phyloP scores from a whole-genome alignment of 1,140 invertebrate species.

The Zaprionus capensis region DNA sequence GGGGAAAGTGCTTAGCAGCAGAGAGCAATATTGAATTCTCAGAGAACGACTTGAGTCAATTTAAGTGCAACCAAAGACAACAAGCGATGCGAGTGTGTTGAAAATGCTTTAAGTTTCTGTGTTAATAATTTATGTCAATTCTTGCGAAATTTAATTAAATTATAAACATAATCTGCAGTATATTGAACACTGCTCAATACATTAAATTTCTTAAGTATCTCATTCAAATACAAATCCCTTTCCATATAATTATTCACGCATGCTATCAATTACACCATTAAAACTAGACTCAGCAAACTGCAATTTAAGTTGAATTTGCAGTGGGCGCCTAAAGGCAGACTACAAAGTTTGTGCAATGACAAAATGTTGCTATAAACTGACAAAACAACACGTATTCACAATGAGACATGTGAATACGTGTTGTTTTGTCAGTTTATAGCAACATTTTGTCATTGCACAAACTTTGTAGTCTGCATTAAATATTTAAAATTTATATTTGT shows the following conservation, averaged over 20 bases:
- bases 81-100: neutral
- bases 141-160: neutral
- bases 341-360: neutral
- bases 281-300: neutral
- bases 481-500: slow-evolving; percentile 16
- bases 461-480: slow-evolving; percentile 9
- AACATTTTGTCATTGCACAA: neutral
- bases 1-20: slow-evolving; percentile 9
- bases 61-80: slow-evolving; percentile 9
- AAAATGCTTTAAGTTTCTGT: neutral
- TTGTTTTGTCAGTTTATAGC: neutral
- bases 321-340: slow-evolving; percentile 24
- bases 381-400: neutral
- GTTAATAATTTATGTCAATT: neutral
- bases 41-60: slow-evolving; percentile 3
- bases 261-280: neutral
- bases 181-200: no score
- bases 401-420: no score
- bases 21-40: slow-evolving; percentile 27
- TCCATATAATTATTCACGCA: neutral
- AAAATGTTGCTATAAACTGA: neutral
- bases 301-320: neutral
- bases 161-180: neutral
- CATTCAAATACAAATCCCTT: neutral
- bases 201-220: neutral